Base-by-base conservation (phyloP, 2,113 vertebrate genomes). In the Phylloscopus trochiloides region DNA sequence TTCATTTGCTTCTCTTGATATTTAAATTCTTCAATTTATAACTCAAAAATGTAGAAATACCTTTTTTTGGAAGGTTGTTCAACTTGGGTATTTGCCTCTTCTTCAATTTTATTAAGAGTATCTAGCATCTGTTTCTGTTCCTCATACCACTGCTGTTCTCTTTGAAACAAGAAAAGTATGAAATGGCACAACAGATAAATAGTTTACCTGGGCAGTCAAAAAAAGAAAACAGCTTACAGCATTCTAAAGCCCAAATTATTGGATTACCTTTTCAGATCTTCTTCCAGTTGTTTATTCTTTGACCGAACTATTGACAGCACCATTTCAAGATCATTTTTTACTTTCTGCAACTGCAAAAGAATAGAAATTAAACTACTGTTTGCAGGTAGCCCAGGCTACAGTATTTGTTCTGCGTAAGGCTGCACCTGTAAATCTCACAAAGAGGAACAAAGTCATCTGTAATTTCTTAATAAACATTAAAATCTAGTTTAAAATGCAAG, bases 251-350 rank as follows among this genome's bases (percentile, higher is more conserved):
- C 20, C 24, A 51, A 94, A 57, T 67, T 50, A 77, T 15, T 61
- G 5, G 77, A 75, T 65, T 98, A 98, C 98, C 98, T 98, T 95
- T 89, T 59, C 61, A 98, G 86, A 25, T 97, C 94, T 94, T 97
- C 90, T 8, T 97, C 95, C 88, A 98, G 66, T n/a, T 92, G 63
- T 86, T 95, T 80, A 89, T 97, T 98, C 91, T 97, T 97, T 77
- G 32, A 79, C 15, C 50, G 52, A 92, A 97, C 11, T 92, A 55
- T 15, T 76, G 73, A 92, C 47, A 98, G 87, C 25, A 97, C 2
- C 72, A 82, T 91, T 97, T 98, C 95, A 94, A 98, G 97, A 45
- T 96, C 93, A 58, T 61, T 75, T 57, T 90, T 88, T 79, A 97
- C 52, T 76, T 96, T 97, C 95, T 96, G 68, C 88, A 98, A 97